Evolutionary conservation across 2,888 invertebrate genomes (phyloP).

Genomic region (Perdita meconis): DNA sequence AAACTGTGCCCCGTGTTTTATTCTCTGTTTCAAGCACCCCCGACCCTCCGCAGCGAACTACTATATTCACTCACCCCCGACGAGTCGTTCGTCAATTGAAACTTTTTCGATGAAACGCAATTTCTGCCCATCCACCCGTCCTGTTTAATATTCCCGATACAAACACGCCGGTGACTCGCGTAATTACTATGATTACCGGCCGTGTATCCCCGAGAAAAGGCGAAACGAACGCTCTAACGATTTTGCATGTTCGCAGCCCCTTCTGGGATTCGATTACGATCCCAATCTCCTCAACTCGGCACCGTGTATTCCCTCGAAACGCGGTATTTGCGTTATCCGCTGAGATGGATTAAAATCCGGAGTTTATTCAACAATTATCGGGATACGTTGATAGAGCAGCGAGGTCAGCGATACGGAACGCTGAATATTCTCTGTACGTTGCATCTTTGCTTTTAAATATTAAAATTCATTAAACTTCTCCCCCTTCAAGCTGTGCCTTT

Average conservation of each 20-base stretch:
- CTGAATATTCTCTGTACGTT: not conserved
- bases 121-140: not conserved
- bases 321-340: not conserved
- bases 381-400: not conserved
- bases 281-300: not conserved
- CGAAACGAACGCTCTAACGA: not conserved
- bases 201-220: not conserved
- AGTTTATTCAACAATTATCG: not conserved
- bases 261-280: constrained; percentile 4
- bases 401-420: not conserved
- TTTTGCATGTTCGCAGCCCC: not conserved
- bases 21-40: constrained; percentile 7
- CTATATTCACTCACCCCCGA: constrained; percentile 19
- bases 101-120: constrained; percentile 12
- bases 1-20: constrained; percentile 1
- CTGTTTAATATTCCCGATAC: constrained; percentile 25
- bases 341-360: not conserved
- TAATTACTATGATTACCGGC: not conserved
- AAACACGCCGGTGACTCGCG: constrained; percentile 10
- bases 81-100: not conserved
- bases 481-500: too few species aligned
- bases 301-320: not conserved
- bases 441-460: too few species aligned
- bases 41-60: too few species aligned
- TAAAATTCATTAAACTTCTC: too few species aligned